Evolutionary conservation across 2,797 vertebrate genomes (phyloP).

Genomic region (Ctenopoma kingsleyae): DNA sequence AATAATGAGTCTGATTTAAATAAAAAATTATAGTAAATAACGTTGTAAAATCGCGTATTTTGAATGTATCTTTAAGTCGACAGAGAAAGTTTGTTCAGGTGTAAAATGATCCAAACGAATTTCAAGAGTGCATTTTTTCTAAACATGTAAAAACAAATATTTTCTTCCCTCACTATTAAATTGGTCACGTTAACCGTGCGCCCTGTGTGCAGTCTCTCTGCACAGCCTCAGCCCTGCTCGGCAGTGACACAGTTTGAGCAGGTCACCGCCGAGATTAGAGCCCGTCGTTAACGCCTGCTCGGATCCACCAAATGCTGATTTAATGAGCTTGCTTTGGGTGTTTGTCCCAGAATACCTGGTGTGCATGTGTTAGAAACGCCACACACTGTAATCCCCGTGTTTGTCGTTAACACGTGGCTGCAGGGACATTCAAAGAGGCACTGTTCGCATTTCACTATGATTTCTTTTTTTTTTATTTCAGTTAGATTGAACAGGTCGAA

Average conservation of each 20-base stretch:
- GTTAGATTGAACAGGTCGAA: conserved; percentile 55
- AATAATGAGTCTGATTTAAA: neutral
- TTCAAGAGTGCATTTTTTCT: neutral
- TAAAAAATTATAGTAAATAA: neutral
- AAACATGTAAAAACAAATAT: neutral
- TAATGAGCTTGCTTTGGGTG: conserved; percentile 79
- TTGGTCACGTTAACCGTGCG: neutral
- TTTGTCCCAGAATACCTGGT: conserved; percentile 80
- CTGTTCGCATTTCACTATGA: conserved; percentile 25
- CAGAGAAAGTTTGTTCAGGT: neutral
- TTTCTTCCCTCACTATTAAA: neutral
- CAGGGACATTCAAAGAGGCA: conserved; percentile 17
- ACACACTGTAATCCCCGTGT: conserved; percentile 63
- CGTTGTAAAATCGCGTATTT: neutral
- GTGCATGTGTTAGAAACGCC: conserved; percentile 68
- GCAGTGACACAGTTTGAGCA: conserved; percentile 65
- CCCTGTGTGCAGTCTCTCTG: conserved; percentile 20
- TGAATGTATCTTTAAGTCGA: neutral
- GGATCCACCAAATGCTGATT: conserved; percentile 77
- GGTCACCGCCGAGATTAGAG: conserved; percentile 77
- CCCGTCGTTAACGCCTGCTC: conserved; percentile 76
- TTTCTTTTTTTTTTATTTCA: conserved; percentile 36
- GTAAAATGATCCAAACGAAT: conserved; percentile 5
- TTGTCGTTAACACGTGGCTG: conserved; percentile 58
- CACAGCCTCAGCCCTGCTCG: conserved; percentile 34